Evolutionary conservation across 2,888 invertebrate genomes (phyloP), one percentile per base, ranked within the genome.

Genomic region (Cacoxenus indagator): DNA sequence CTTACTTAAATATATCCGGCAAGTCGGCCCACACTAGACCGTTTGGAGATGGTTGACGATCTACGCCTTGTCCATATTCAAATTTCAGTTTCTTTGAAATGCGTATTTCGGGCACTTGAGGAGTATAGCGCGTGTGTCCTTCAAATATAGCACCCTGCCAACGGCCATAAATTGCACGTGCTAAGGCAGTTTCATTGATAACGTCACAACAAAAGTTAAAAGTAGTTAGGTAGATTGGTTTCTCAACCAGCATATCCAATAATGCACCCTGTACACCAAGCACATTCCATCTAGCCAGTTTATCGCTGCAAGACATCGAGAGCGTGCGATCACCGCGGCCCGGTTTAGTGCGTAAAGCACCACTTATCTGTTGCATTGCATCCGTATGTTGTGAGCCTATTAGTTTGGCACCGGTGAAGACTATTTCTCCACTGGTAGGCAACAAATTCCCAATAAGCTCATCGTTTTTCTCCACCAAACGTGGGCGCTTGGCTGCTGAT

Each of bases 271-370:
- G 97, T 27, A 96, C 85, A 0, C 98, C 97, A 37, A 96, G 84
- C 70, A 94, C 89, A 83, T 94, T 92, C 98, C 98, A 98, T 79
- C 93, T 92, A 2, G 96, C 92, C 14, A 98, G 89, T 90, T 98
- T 98, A 88, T 98, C 98, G 87, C 96, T 97, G 87, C 98, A 98
- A 0, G 96, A 96, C 78, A 97, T 92, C 9, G 96, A 96, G 51
- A 95, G 86, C 0, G 98, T 97, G 61, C 92, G 92, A 84, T 95
- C 94, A 0, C 98, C 98, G 81, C 96, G 90, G 0, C 97, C 97
- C 29, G 97, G 97, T 87, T 98, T 98, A 0, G 93, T 96, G 68
- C 97, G 90, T 9, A 95, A 90, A 76, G 91, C 91, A 29, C 95
- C 93, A 14, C 92, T 84, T 57, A 90, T 86, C 84, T 96, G 96